Evolutionary conservation across 2,797 vertebrate species (phyloP), one percentile per base, ranked within the genome.

Genomic region (Bovichtus diacanthus): DNA sequence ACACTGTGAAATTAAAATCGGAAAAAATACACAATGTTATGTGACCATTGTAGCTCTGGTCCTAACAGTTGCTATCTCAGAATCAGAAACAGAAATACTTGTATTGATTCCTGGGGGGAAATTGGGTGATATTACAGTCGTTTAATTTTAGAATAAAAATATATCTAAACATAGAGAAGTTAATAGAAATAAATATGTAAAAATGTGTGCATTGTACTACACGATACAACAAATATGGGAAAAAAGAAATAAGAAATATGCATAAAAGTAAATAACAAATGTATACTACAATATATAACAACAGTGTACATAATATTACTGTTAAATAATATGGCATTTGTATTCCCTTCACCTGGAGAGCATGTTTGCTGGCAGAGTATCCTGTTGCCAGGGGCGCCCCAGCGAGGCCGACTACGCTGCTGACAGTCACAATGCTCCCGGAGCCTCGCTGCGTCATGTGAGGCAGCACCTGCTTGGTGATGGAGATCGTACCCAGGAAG

Each of bases 351-450:
- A 99, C 98, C 95, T 96, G 96, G 56, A 99, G 92, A 10, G 98
- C 98, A 4, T 99, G 96, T 87, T 99, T 99, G 93, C 96, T 98
- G 81, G 96, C 98, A 27, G 94, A 92, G 80, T 99, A 99, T 6
- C 97, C 98, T 0, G 94, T 94, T 66, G 93, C 86, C 66, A 98
- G 93, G 0, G 97, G 97, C 0, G 81, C 93, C 46, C 95, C 95
- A 5, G 91, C 78, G 15, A 99, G 55, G 47, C 97, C 98, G 25
- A 81, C 87, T 0, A 99, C 23, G 1, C 98, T 99, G 93, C 96
- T 99, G 69, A 98, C 88, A 0, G 95, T 96, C 49, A 98, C 95
- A 51, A 99, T 92, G 90, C 93, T 95, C 3, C 98, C 98, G 12
- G 53, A 94, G 39, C 93, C 95, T 66, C 86, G 95, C 74, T 94